phyloP scores from a whole-genome alignment of 2,113 vertebrate genomes.

The Hassar affinis region DNA sequence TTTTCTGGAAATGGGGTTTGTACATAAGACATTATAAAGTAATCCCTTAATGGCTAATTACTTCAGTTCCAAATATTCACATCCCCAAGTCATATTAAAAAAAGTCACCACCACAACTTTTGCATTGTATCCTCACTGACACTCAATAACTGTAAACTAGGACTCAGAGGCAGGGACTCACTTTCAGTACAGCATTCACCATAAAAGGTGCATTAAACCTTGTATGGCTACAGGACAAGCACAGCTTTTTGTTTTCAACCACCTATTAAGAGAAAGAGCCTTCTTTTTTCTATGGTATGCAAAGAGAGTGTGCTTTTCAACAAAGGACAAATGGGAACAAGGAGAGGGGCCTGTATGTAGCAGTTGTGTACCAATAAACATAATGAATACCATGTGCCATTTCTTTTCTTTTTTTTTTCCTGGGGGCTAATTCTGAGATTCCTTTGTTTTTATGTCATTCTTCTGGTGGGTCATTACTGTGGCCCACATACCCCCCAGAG shows the following conservation, averaged over 20 bases:
- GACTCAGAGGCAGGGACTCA: background rate
- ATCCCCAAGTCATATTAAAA: background rate
- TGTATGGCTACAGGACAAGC: slow-evolving; percentile 5
- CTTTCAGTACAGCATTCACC: background rate
- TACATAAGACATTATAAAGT: background rate
- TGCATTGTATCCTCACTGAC: background rate
- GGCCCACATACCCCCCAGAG: slow-evolving; percentile 31
- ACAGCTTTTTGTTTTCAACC: slow-evolving; percentile 62
- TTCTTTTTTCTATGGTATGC: slow-evolving; percentile 39
- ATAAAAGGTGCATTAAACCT: slow-evolving; percentile 19
- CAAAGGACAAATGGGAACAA: slow-evolving; percentile 45
- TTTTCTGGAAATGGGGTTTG: too few species aligned
- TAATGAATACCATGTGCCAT: slow-evolving; percentile 66
- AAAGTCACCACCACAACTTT: background rate
- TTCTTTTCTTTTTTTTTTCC: slow-evolving; percentile 38
- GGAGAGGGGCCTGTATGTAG: slow-evolving; percentile 47
- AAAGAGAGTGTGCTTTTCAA: slow-evolving; percentile 23
- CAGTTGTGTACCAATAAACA: slow-evolving; percentile 67
- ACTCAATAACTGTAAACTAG: background rate
- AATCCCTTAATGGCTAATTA: background rate
- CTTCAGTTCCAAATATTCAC: background rate
- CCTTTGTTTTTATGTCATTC: slow-evolving; percentile 57
- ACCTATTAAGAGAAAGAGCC: slow-evolving; percentile 62
- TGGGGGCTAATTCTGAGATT: slow-evolving; percentile 58
- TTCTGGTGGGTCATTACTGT: slow-evolving; percentile 53